A percentile compares a stretch with the other conserved stretches of the same genome.
Conservation (phyloP, 2,113 vertebrate genomes). For the Notiomystis cincta region DNA sequence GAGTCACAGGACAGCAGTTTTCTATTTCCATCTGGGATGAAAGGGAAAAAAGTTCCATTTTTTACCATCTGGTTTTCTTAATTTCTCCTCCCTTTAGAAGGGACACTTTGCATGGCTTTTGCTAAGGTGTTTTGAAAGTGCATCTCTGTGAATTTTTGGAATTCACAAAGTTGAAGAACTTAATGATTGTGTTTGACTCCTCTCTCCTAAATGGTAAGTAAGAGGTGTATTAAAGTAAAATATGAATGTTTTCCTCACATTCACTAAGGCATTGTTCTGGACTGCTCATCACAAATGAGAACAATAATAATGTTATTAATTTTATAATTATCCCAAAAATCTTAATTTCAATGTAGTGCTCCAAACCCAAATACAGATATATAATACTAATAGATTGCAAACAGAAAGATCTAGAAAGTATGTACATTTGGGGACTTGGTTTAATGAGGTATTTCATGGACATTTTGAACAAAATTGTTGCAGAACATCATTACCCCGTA, state of each 20-base stretch:
- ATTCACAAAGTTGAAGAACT: background rate
- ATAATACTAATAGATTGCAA: background rate
- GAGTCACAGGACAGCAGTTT: constrained; percentile 68
- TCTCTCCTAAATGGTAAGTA: background rate
- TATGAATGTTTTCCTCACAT: background rate
- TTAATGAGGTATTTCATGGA: background rate
- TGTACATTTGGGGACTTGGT: background rate
- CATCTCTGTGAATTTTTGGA: background rate
- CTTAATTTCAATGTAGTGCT: background rate
- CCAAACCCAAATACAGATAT: background rate
- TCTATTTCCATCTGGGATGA: background rate
- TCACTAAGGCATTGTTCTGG: background rate
- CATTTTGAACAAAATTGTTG: background rate
- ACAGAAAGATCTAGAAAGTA: background rate
- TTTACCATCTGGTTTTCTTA: background rate
- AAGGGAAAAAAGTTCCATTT: background rate
- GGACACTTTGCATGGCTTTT: background rate
- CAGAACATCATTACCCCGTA: background rate
- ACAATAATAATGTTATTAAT: background rate
- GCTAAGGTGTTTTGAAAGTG: background rate
- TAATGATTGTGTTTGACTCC: background rate
- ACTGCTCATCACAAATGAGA: background rate
- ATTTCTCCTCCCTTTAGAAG: background rate
- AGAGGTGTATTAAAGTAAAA: background rate
- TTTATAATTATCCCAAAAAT: background rate